Percentiles rank a stretch among this genome's conserved stretches.
These are phyloP conservation scores for Pentalonia nigronervosa DNA, from an alignment of 1,140 invertebrate species.

Conservation along the genomic window DNA sequence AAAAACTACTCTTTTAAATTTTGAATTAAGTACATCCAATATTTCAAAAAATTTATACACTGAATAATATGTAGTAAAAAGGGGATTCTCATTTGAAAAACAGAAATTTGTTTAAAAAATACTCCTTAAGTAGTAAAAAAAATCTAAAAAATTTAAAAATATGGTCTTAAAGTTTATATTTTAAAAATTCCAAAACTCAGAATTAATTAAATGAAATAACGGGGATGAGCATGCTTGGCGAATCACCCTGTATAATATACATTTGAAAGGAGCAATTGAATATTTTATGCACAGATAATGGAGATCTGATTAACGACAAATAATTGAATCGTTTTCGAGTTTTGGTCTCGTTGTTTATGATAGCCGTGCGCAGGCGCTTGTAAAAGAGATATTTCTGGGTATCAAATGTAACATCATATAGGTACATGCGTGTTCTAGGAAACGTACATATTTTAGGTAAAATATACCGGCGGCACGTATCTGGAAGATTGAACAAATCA, in stretches of 20 bases:
- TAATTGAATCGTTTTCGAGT: neutral
- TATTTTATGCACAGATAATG: neutral
- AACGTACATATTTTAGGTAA: neutral
- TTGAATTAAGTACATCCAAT: too few species aligned
- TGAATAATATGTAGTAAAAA: too few species aligned
- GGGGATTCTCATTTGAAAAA: too few species aligned
- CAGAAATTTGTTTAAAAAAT: too few species aligned
- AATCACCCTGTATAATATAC: neutral
- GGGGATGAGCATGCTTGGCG: too few species aligned
- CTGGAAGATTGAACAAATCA: neutral
- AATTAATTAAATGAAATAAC: too few species aligned
- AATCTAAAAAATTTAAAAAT: too few species aligned
- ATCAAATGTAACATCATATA: neutral
- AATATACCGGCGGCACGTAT: neutral
- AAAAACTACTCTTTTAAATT: too few species aligned
- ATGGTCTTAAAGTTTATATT: too few species aligned
- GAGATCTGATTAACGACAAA: constrained; percentile 27
- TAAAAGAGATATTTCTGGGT: neutral
- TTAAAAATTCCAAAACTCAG: too few species aligned
- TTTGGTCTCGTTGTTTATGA: neutral
- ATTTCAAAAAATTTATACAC: too few species aligned
- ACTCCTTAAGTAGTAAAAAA: too few species aligned
- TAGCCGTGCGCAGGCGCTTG: neutral
- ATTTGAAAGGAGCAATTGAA: neutral
- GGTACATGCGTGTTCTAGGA: neutral